Evolutionary conservation across 2,888 invertebrate species (phyloP).

Genomic region (Dexiosoma caninum): DNA sequence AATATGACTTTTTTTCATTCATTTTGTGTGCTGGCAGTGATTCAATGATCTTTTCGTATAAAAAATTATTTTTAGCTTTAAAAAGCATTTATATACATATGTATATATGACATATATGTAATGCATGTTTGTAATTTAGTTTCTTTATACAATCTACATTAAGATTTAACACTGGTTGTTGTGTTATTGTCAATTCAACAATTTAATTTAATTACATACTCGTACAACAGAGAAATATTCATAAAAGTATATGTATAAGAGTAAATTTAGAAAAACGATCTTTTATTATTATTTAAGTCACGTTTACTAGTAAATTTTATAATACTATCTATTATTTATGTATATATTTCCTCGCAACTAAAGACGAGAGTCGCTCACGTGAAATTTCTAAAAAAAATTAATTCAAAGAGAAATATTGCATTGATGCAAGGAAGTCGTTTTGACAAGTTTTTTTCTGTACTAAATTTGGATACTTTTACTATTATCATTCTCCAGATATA

Average conservation of each 20-base stretch:
- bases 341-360: not conserved
- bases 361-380: not conserved
- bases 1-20: conserved; percentile 10
- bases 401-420: too few relatives aligned
- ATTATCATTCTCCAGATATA: too few relatives aligned
- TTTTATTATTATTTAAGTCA: conserved; percentile 50
- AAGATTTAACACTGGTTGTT: not conserved
- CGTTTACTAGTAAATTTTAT: conserved; percentile 40
- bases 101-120: not conserved
- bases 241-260: conserved; percentile 4
- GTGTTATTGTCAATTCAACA: conserved; percentile 33
- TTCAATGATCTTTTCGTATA: conserved; percentile 39
- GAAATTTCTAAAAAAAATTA: too few relatives aligned
- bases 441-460: too few relatives aligned
- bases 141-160: conserved; percentile 2
- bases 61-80: conserved; percentile 17
- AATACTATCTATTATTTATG: not conserved
- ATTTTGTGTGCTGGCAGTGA: conserved; percentile 15
- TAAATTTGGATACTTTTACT: too few relatives aligned
- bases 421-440: too few relatives aligned
- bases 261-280: not conserved
- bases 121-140: not conserved
- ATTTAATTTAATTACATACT: conserved; percentile 35
- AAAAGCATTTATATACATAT: not conserved
- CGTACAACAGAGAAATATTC: not conserved